phyloP scores from a whole-genome alignment of 2,797 vertebrate species.

The Muscicapa striata region DNA sequence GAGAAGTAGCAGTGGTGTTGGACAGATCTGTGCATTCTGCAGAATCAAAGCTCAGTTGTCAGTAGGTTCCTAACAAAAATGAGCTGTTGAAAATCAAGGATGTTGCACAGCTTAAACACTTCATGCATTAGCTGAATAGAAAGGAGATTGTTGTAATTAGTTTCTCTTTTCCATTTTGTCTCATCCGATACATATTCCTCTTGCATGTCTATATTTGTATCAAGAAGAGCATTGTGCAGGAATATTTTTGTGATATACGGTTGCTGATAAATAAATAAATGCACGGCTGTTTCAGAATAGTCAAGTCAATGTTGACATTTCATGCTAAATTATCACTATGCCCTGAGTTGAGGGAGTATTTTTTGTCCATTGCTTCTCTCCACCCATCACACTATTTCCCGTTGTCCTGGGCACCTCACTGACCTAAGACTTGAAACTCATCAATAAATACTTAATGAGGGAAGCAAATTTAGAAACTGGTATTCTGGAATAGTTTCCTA shows the following conservation, averaged over 20 bases:
- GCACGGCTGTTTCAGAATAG: neutral
- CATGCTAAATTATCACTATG: neutral
- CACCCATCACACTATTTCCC: neutral
- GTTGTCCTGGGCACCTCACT: neutral
- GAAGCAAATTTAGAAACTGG: constrained; percentile 5
- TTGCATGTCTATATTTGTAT: neutral
- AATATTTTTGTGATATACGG: neutral
- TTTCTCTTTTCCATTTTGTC: neutral
- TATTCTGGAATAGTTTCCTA: constrained; percentile 27
- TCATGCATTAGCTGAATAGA: neutral
- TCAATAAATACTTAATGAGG: neutral
- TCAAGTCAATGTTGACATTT: neutral
- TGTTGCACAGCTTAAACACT: neutral
- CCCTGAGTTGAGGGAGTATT: neutral
- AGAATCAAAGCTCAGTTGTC: neutral
- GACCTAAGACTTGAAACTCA: neutral
- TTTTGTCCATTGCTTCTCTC: neutral
- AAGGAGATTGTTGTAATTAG: neutral
- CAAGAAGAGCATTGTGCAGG: neutral
- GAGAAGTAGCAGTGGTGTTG: neutral
- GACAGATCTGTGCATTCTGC: neutral
- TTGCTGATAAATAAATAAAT: neutral
- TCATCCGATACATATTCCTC: neutral
- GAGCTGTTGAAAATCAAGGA: neutral
- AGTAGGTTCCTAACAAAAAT: neutral